Base-by-base conservation (phyloP, 1,140 invertebrate genomes). In the Stegodyphus mimosarum region DNA sequence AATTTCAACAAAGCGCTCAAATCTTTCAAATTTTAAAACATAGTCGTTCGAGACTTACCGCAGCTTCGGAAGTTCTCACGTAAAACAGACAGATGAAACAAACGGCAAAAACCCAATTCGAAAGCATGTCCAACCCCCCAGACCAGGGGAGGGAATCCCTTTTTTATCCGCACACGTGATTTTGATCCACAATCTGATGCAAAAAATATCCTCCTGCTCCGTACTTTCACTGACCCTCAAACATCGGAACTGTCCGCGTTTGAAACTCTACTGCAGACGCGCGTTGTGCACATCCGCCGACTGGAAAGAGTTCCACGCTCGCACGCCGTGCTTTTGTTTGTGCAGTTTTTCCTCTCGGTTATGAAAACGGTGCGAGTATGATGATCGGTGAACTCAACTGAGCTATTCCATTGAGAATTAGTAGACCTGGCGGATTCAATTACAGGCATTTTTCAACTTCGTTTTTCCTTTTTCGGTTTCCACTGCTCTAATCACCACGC, bases 161-260 rank as follows among this genome's bases (percentile, higher is more conserved):
- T 50, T 60, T 52, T 18, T 11, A 66, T 17, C 49, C 70, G 50
- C 49, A 66, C 80, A 52, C 52, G 80, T 52, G 52, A 60, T 71
- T 71, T 80, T 70, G 50, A 60, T 50, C 74, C 52, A 33, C 17
- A 53, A 70, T 80, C 51, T 11, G 15, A 52, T 60, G 33, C 10
- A 78, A 78, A 55, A 80, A 18, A 49, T 71, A 11, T 60, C 13
- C 67, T 33, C n/a, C 67, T 50, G 64, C 67, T n/a, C 67, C 52
- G 66, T 50, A 52, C 78, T 80, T 60, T 15, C 53, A 67, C 67
- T 80, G 78, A 80, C 67, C 78, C 78, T 55, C 76, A 69, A 69
- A 64, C 67, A 78, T 69, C 64, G 64, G 63, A 78, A 17, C 67
- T 18, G 69, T 33, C 50, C 78, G 78, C 69, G n/a, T 15, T 48